These are phyloP conservation scores for Semotilus atromaculatus DNA, from an alignment of 2,797 vertebrate genomes.

Conservation along the genomic window DNA sequence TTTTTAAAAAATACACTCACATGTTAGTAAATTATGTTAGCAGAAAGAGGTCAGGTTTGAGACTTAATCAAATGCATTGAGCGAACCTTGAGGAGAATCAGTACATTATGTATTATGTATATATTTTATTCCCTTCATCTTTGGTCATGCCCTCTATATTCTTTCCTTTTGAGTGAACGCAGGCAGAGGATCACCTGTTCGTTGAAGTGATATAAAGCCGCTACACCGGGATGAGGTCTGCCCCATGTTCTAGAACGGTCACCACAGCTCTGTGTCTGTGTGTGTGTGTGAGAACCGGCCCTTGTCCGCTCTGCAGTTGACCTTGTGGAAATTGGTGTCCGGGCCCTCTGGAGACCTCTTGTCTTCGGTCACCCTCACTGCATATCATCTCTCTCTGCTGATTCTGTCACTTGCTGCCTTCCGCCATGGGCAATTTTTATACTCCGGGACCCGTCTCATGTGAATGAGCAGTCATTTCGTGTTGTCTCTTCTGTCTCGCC, in stretches of 20 bases:
- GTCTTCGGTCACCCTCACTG: constrained; percentile 65
- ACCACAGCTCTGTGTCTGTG: constrained; percentile 53
- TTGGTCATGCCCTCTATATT: not conserved
- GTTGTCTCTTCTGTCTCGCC: constrained; percentile 39
- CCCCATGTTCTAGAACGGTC: constrained; percentile 62
- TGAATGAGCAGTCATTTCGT: constrained; percentile 46
- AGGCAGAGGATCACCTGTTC: constrained; percentile 35
- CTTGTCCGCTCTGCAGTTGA: constrained; percentile 75
- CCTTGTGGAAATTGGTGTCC: constrained; percentile 77
- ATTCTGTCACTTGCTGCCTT: constrained; percentile 64
- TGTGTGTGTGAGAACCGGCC: constrained; percentile 57
- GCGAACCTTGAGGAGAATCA: not conserved
- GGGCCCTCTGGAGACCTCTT: constrained; percentile 62
- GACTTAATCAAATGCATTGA: constrained; percentile 30
- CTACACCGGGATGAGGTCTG: constrained; percentile 60
- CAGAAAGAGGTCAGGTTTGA: constrained; percentile 58
- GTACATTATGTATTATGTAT: not conserved
- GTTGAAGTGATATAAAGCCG: constrained; percentile 53
- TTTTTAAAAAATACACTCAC: not conserved
- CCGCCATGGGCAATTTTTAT: constrained; percentile 60
- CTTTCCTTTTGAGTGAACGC: constrained; percentile 1
- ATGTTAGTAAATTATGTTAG: constrained; percentile 64
- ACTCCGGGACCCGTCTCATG: constrained; percentile 44
- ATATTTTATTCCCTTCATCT: not conserved
- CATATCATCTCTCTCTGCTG: constrained; percentile 67